Evolutionary conservation across 2,797 vertebrate species (phyloP).

Genomic region (Psittacula derbiana): DNA sequence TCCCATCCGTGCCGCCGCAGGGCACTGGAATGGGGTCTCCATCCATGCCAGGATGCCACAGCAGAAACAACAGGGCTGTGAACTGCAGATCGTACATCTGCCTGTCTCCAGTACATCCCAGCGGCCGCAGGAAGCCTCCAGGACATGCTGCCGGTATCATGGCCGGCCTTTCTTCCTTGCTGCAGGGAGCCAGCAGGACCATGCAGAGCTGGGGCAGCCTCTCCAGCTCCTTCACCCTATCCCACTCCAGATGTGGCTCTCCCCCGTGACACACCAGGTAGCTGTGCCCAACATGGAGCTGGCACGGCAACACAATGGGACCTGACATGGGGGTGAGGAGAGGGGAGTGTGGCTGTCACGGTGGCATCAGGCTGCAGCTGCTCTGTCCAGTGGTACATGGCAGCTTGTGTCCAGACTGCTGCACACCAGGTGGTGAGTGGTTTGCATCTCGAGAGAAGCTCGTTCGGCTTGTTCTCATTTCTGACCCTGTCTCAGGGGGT

Average conservation of each 20-base stretch:
- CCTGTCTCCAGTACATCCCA: fast-evolving
- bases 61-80: neutral
- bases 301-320: neutral
- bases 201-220: neutral
- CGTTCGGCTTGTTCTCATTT: neutral
- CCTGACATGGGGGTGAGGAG: neutral
- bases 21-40: neutral
- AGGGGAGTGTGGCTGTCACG: neutral
- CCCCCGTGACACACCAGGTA: fast-evolving
- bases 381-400: fast-evolving
- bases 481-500: neutral
- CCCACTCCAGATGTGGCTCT: neutral
- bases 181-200: neutral
- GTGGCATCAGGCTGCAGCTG: neutral
- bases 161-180: neutral
- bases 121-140: fast-evolving
- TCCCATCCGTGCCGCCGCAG: fast-evolving
- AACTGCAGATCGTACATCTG: fast-evolving
- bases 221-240: neutral
- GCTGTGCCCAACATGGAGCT: fast-evolving
- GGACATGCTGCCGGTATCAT: fast-evolving
- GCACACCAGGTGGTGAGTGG: neutral
- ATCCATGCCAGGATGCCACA: fast-evolving
- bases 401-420: neutral
- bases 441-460: neutral